These are phyloP conservation scores for Panulirus ornatus DNA, from an alignment of 1,140 invertebrate genomes.

Conservation along the genomic window DNA sequence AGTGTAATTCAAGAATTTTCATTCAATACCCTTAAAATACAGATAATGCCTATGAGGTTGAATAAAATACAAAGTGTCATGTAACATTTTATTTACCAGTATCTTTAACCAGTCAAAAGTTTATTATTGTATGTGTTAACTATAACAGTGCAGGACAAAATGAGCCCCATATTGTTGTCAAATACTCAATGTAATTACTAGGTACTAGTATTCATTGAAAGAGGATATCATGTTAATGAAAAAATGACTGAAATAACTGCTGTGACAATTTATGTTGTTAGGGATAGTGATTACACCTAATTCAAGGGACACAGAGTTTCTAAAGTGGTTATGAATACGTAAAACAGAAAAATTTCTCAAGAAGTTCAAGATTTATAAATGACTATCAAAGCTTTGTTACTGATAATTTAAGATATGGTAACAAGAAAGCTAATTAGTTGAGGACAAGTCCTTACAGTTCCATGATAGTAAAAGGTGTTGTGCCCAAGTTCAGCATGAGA, in stretches of 20 bases:
- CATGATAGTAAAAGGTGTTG: not conserved
- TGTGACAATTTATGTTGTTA: not conserved
- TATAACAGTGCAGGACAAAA: constrained; percentile 57
- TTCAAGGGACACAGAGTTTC: not conserved
- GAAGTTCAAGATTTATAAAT: not conserved
- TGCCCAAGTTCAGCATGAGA: not conserved
- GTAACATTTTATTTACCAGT: constrained; percentile 63
- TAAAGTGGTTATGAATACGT: not conserved
- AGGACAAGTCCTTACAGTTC: not conserved
- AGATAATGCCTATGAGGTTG: too few species aligned
- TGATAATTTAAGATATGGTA: not conserved
- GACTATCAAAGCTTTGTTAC: not conserved
- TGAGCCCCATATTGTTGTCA: constrained; percentile 48
- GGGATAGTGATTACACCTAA: not conserved
- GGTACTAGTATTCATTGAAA: constrained; percentile 27
- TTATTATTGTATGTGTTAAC: constrained; percentile 54
- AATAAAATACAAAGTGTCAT: constrained; percentile 17
- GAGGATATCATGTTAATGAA: not conserved
- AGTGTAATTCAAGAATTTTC: too few species aligned
- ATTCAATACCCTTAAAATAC: too few species aligned
- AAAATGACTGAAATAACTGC: not conserved
- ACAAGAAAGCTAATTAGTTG: not conserved
- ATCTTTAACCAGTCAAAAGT: constrained; percentile 44
- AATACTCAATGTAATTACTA: constrained; percentile 33
- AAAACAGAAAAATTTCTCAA: not conserved